Conservation (phyloP, 2,888 invertebrate species). For the Nomada ruficornis region DNA sequence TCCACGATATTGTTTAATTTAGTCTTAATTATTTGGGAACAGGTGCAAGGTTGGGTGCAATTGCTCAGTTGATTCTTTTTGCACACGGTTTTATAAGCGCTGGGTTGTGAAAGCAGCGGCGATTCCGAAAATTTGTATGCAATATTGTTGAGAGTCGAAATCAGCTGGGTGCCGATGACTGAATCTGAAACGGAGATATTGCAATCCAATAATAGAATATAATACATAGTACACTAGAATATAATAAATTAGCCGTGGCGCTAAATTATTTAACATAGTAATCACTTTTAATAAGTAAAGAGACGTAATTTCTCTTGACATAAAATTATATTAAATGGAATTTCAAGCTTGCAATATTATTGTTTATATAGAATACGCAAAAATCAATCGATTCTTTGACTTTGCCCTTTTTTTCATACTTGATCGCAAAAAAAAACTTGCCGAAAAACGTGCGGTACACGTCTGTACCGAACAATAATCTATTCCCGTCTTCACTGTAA, state of each 20-base stretch:
- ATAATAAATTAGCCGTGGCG: too few relatives aligned
- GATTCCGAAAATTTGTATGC: conserved; percentile 80
- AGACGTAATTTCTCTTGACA: not conserved
- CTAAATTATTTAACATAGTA: too few relatives aligned
- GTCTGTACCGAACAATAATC: not conserved
- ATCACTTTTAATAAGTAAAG: too few relatives aligned
- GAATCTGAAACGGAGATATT: conserved; percentile 24
- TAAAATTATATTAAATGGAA: not conserved
- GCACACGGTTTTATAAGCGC: conserved; percentile 42
- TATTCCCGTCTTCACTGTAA: not conserved
- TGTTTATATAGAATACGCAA: not conserved
- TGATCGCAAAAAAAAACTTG: not conserved
- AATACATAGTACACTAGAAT: too few relatives aligned
- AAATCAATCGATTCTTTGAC: not conserved
- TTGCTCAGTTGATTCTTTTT: not conserved
- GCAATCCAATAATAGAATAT: not conserved
- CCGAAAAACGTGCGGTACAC: not conserved
- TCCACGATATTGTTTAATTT: conserved; percentile 81
- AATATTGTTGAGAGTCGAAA: conserved; percentile 84
- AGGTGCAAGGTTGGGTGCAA: conserved; percentile 83
- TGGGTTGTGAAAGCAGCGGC: conserved; percentile 82
- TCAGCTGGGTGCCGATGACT: not conserved
- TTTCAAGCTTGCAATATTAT: not conserved
- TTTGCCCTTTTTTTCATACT: not conserved
- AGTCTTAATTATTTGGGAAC: conserved; percentile 79